These are phyloP conservation scores for Loris lydekkerianus DNA, from an alignment of 2,797 vertebrate species.

Conservation along the genomic window DNA sequence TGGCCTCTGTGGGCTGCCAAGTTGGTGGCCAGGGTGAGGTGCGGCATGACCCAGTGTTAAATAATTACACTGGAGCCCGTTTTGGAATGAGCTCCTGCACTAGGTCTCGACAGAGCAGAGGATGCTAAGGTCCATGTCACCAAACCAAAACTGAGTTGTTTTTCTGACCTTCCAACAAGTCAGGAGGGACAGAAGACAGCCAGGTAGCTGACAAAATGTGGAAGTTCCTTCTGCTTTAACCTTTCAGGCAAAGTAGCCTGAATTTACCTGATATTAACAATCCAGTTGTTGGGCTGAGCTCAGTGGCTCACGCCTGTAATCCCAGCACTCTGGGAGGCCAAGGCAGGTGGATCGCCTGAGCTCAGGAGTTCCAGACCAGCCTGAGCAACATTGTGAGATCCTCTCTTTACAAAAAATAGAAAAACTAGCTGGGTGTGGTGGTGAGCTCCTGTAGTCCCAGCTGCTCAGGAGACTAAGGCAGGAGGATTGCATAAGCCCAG, in stretches of 20 bases:
- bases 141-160: not conserved
- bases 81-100: not conserved
- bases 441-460: too few species aligned
- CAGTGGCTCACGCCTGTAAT: too few species aligned
- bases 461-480: too few species aligned
- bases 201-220: not conserved
- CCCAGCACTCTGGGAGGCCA: too few species aligned
- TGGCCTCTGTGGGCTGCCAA: not conserved
- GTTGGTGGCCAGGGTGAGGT: fast-evolving
- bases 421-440: too few species aligned
- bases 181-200: too few species aligned
- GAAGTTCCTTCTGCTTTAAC: not conserved
- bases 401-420: too few species aligned
- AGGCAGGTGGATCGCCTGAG: too few species aligned
- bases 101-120: not conserved
- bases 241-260: not conserved
- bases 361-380: too few species aligned
- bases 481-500: too few species aligned
- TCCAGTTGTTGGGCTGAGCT: not conserved
- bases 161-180: not conserved
- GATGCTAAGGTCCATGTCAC: not conserved
- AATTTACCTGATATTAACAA: fast-evolving
- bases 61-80: not conserved
- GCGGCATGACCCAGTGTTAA: not conserved
- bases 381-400: too few species aligned